Conservation (phyloP, 2,113 vertebrate genomes). For the Numenius arquata region DNA sequence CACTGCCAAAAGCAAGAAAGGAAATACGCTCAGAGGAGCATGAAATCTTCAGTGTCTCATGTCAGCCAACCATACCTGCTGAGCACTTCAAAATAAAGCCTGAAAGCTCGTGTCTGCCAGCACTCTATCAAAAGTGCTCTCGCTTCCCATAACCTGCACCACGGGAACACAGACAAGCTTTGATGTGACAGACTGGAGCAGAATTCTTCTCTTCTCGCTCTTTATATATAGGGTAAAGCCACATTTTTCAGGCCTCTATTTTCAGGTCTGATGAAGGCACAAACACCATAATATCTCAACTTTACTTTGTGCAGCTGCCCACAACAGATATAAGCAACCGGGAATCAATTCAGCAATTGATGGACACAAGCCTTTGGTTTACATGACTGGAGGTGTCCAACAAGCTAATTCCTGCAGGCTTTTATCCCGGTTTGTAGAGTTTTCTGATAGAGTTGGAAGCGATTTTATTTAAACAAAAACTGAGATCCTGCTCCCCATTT, state of each 20-base stretch:
- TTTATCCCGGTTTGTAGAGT: neutral
- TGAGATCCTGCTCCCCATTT: neutral
- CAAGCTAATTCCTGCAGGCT: neutral
- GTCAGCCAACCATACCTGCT: slow-evolving; percentile 36
- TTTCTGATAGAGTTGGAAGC: neutral
- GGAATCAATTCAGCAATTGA: neutral
- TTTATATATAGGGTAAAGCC: neutral
- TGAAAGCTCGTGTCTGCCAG: slow-evolving; percentile 14
- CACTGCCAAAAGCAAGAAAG: slow-evolving; percentile 26
- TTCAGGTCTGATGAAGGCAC: neutral
- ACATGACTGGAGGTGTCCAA: neutral
- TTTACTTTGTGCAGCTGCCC: neutral
- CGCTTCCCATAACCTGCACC: neutral
- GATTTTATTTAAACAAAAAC: neutral
- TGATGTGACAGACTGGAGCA: neutral
- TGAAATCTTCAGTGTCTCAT: slow-evolving; percentile 28
- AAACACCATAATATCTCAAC: neutral
- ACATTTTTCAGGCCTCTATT: neutral
- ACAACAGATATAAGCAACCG: neutral
- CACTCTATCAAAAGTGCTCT: neutral
- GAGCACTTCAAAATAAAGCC: slow-evolving; percentile 17
- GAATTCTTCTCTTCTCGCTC: neutral
- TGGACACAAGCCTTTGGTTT: neutral
- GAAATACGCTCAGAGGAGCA: slow-evolving; percentile 55
- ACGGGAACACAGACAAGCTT: neutral